Percentiles rank a stretch among this genome's conserved stretches.
These are phyloP conservation scores for Cygnus buccinator DNA, from an alignment of 2,113 vertebrate species.

Conservation along the genomic window DNA sequence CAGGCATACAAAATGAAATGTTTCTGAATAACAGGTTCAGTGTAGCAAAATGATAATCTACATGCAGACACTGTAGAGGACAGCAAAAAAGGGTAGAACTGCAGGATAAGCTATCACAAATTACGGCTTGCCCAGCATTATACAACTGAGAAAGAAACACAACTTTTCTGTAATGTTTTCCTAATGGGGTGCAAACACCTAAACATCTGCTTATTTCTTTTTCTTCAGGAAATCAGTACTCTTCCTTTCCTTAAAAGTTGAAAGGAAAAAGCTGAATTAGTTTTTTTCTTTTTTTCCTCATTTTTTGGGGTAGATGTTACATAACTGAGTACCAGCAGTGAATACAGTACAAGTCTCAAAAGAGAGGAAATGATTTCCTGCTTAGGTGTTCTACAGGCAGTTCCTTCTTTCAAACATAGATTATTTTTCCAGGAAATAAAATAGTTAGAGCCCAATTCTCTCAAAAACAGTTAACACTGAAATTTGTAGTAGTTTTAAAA, in stretches of 20 bases:
- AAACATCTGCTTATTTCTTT: background rate
- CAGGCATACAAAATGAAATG: background rate
- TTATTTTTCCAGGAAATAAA: background rate
- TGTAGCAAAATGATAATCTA: background rate
- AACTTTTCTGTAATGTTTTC: background rate
- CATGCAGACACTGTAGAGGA: accelerated
- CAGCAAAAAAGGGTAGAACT: background rate
- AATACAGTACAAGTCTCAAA: background rate
- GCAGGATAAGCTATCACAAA: background rate
- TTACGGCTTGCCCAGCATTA: background rate
- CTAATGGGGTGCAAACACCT: background rate
- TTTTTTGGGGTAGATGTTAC: background rate
- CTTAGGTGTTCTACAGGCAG: background rate
- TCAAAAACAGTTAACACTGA: background rate
- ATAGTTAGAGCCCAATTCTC: background rate
- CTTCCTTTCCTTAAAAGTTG: background rate
- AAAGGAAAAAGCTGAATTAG: background rate
- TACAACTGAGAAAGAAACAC: background rate
- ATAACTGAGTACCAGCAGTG: background rate
- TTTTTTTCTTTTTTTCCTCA: background rate
- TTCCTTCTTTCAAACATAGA: background rate
- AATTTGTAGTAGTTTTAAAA: background rate
- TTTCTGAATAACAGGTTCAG: background rate
- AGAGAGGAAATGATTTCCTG: background rate
- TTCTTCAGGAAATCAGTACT: accelerated